Evolutionary conservation across 2,113 vertebrate species (phyloP), one percentile per base, ranked within the genome.

Genomic region (Rallus limicola): DNA sequence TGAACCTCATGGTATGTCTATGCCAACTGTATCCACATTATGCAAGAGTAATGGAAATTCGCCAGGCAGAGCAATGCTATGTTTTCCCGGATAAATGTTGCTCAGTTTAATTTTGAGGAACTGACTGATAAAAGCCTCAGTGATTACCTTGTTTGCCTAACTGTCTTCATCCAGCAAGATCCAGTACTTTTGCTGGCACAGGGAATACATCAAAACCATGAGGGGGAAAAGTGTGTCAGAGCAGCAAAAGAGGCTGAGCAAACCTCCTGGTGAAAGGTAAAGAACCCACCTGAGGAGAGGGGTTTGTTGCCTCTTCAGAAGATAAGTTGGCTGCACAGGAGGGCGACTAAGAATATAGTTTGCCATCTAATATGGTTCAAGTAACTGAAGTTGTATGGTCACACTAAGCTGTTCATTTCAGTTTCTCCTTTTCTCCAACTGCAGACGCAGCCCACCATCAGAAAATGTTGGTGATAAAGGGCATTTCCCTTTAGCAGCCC

Each of bases 21-120:
- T 96, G 96, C 93, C 96, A 96, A 96, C 96, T 96, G 81, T 92
- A 97, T 91, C 92, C 92, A 95, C 88, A 96, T 97, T 97, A 97
- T 96, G 96, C 95, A 95, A 96, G 86, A 96, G 80, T 72, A 92
- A 93, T 96, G 93, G 96, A 96, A 97, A 96, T 93, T 93, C 74
- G 93, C 93, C 95, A 96, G 86, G 93, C 88, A 92, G 83, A 96
- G 95, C 91, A 96, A 82, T 84, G 88, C 90, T 96, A 88, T 96
- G 93, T 94, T 96, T 96, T 96, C 92, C 77, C 4, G 10, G 86
- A 96, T 96, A 96, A 96, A 96, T 93, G 88, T 84, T 97, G 95
- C 95, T 96, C 93, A 96, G 95, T 96, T 96, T 93, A 94, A 96
- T 95, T 96, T 95, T 94, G 88, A 97, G 92, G 72, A 94, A 93